Evolutionary conservation across 2,113 vertebrate species (phyloP).

Genomic region (Bucco capensis): DNA sequence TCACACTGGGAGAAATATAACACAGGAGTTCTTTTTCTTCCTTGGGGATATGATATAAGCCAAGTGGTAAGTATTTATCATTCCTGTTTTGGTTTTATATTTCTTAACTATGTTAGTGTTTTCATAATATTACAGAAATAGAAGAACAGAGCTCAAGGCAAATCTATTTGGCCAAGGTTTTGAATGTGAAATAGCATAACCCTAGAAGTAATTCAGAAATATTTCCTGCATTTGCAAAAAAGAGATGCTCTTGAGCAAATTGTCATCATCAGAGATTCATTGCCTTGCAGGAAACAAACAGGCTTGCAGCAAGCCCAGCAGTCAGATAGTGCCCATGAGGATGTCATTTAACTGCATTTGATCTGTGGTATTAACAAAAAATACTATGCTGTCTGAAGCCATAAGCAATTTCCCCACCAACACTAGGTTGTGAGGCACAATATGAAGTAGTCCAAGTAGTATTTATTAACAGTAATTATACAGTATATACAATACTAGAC

Average conservation of each 20-base stretch:
- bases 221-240: neutral
- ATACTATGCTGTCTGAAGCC: neutral
- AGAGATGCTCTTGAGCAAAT: neutral
- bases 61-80: constrained; percentile 67
- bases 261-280: neutral
- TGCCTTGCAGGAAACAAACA: neutral
- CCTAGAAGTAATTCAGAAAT: neutral
- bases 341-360: neutral
- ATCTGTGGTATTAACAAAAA: neutral
- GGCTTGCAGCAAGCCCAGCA: neutral
- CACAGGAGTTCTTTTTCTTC: constrained; percentile 72
- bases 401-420: neutral
- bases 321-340: neutral
- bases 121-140: constrained; percentile 20
- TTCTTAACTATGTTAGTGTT: neutral
- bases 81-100: neutral
- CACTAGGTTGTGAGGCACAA: neutral
- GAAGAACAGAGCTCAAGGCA: neutral
- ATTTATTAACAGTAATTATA: neutral
- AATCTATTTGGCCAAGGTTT: neutral
- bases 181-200: constrained; percentile 3
- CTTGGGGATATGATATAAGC: constrained; percentile 71
- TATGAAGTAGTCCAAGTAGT: neutral
- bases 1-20: constrained; percentile 75
- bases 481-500: neutral